Percentiles rank a stretch among this genome's conserved stretches.
phyloP scores from a whole-genome alignment of 2,113 vertebrate genomes.

The Thamnophis sirtalis region DNA sequence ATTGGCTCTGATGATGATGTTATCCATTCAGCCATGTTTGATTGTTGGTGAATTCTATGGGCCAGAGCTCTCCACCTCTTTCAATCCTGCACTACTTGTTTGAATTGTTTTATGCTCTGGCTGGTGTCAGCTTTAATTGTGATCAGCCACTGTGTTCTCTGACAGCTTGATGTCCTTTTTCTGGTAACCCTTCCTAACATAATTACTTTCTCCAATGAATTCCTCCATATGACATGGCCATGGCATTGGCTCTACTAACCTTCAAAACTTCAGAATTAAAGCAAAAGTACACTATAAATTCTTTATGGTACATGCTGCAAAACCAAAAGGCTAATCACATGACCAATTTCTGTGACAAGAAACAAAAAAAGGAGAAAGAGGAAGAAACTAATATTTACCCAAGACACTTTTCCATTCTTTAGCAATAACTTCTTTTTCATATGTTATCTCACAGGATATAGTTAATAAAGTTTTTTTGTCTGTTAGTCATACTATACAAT shows the following conservation, averaged over 20 bases:
- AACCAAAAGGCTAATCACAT: neutral
- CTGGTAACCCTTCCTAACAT: neutral
- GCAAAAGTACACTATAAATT: neutral
- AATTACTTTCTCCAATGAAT: neutral
- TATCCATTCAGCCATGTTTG: neutral
- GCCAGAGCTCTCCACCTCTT: neutral
- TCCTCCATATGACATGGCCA: neutral
- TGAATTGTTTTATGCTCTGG: neutral
- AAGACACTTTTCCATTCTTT: neutral
- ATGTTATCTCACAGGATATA: neutral
- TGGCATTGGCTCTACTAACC: neutral
- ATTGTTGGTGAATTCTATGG: neutral
- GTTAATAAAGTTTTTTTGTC: neutral
- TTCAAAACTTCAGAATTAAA: neutral
- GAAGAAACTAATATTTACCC: neutral
- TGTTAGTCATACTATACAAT: neutral
- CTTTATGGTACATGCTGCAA: neutral
- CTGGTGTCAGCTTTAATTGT: neutral
- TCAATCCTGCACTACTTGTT: neutral
- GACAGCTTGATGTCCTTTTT: neutral
- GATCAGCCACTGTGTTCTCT: neutral
- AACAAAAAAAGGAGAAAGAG: neutral
- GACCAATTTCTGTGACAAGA: neutral
- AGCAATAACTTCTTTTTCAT: neutral
- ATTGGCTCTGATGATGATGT: neutral